Base-by-base conservation (phyloP, 2,113 vertebrate genomes). In the Cariama cristata region DNA sequence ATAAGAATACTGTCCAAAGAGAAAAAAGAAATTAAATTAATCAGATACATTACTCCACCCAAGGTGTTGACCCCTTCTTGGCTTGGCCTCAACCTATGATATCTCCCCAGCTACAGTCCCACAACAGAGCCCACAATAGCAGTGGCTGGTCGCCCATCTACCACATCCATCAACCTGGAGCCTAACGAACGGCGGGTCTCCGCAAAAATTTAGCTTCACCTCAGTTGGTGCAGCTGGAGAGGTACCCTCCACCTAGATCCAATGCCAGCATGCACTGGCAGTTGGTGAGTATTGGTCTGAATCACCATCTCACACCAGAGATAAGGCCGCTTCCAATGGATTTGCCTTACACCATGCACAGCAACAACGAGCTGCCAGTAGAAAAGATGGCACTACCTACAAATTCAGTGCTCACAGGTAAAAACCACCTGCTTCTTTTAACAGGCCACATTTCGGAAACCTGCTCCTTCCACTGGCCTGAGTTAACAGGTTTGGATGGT, bases 241-340 rank as follows among this genome's bases (percentile, higher is more conserved):
- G 44, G 5, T 10, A 26, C n/a, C 33, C 18, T 23, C 35, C 9
- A 4, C 33, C 19, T 56, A 47, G 30, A 68, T 11, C 53, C 64
- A 50, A 56, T 1, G 0, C 27, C 62, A 42, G 33, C 23, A 56
- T 1, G 3, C 23, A 8, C 28, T 2, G 0, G 35, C 27, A 33
- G 27, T 5, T 35, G 18, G 52, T 26, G 20, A 38, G 38, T 15
- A 12, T 21, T 21, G 32, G 19, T 20, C 35, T 33, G 26, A 38
- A 33, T 40, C 38, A 4, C 27, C 6, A 11, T 3, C 58, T 71
- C 58, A 11, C 11, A 64, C 32, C 50, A 30, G 26, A 53, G 13
- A 30, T 21, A n/a, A 44, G 40, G 55, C n/a, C 18, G 67, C 14
- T 55, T 60, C 45, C 55, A 7, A 22, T 4, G 28, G 45, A 16